These are phyloP conservation scores for Acrobasis consociella DNA, from an alignment of 2,888 invertebrate species.

Conservation along the genomic window DNA sequence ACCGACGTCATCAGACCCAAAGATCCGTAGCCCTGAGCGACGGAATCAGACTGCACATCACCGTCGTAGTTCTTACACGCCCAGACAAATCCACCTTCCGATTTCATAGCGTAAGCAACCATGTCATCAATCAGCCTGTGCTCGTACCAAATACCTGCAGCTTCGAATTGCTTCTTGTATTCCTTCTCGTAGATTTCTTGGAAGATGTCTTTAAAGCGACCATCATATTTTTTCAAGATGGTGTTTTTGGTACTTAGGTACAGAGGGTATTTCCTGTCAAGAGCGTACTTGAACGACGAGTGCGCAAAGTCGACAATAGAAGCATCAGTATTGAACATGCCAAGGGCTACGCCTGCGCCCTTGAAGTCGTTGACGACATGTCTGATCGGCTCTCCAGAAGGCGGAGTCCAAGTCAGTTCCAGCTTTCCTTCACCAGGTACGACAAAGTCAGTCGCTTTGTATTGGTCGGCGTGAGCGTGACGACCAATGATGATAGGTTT, in stretches of 20 bases:
- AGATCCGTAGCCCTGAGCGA: slow-evolving; percentile 98
- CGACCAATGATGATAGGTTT: slow-evolving; percentile 99
- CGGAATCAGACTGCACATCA: slow-evolving; percentile 98
- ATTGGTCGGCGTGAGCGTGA: slow-evolving; percentile 99
- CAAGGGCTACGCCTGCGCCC: slow-evolving; percentile 95
- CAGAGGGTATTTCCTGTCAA: slow-evolving; percentile 92
- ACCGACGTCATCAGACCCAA: slow-evolving; percentile 99
- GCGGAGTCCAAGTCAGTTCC: slow-evolving; percentile 91
- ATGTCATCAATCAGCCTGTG: slow-evolving; percentile 99
- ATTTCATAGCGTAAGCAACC: slow-evolving; percentile 99
- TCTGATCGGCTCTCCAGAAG: slow-evolving; percentile 84
- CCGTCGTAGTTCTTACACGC: slow-evolving; percentile 99
- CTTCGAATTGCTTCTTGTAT: slow-evolving; percentile 93
- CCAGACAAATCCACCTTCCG: slow-evolving; percentile 99
- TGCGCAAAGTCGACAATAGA: slow-evolving; percentile 97
- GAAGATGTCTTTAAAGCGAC: slow-evolving; percentile 98
- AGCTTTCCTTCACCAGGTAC: slow-evolving; percentile 95
- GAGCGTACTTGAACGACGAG: slow-evolving; percentile 95
- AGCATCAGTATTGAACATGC: slow-evolving; percentile 98
- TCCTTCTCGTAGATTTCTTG: slow-evolving; percentile 95
- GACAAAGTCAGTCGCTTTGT: slow-evolving; percentile 98
- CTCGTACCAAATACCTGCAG: slow-evolving; percentile 97
- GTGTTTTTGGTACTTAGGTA: slow-evolving; percentile 99
- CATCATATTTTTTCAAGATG: slow-evolving; percentile 97
- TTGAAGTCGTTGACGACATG: slow-evolving; percentile 93